Base-by-base conservation (phyloP, 1,140 invertebrate species). In the Drosophila kohkoa region DNA sequence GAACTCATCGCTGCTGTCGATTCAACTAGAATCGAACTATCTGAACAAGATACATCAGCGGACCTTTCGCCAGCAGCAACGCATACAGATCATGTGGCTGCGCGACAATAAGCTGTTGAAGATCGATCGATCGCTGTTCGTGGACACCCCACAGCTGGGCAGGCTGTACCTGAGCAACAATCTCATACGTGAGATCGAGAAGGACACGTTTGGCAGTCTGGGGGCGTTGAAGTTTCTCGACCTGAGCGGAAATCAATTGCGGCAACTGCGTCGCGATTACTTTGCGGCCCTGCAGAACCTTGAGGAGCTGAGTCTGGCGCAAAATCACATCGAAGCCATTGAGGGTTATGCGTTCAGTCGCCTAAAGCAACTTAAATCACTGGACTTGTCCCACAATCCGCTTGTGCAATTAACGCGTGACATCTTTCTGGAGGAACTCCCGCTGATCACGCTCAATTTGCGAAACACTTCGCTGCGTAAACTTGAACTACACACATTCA, bases 51-150 rank as follows among this genome's bases (percentile, higher is more conserved):
- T 99, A 28, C 96, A 97, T 90, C 96, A 96, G 82, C 95, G 96
- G 81, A 96, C 96, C 1, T 94, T 98, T 15, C 93, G 94, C 28
- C 96, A 96, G 3, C 96, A 97, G 92, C 95, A 95, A 1, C 96
- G 95, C 71, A 95, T 98, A 11, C 95, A 97, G 92, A 97, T 97
- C 67, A 96, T 98, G 94, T 97, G 97, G 96, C 93, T 98, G 11
- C 95, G 96, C 32, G 95, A 97, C 92, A 98, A 98, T 91, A 95
- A 95, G 81, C 92, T 98, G 49, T 95, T 94, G n/a, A 93, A 95
- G 63, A 92, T 98, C 16, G 95, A 96, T 59, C 94, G 94, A 5
- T 94, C 95, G 5, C 89, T 97, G 48, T 97, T 98, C 85, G 94
- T 94, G 54, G 96, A 97, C 92, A 93, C 97, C 11, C 88, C 95